Conservation (phyloP, 2,113 vertebrate species). For the Pseudolaguvia tuberculata region DNA sequence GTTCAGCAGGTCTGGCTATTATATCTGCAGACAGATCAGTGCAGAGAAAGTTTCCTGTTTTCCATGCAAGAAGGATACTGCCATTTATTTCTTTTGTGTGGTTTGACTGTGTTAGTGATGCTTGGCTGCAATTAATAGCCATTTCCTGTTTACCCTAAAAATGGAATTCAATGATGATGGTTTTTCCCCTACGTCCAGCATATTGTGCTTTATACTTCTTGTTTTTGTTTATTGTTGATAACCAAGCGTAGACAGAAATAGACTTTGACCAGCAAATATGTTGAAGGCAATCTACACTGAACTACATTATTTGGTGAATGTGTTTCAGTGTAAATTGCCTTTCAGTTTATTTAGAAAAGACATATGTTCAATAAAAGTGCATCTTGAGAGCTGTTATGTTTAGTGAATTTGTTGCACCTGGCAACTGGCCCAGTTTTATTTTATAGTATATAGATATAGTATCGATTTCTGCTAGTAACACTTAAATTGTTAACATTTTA, state of each 20-base stretch:
- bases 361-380: too few relatives aligned
- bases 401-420: too few relatives aligned
- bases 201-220: background rate
- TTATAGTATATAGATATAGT: too few relatives aligned
- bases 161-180: background rate
- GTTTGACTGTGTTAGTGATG: background rate
- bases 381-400: too few relatives aligned
- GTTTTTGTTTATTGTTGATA: background rate
- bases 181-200: background rate
- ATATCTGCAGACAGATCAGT: background rate
- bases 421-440: too few relatives aligned
- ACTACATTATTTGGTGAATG: too few relatives aligned
- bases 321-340: too few relatives aligned
- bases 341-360: too few relatives aligned
- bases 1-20: background rate
- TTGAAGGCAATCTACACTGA: too few relatives aligned
- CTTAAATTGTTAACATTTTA: too few relatives aligned
- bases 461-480: too few relatives aligned
- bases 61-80: background rate
- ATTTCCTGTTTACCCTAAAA: background rate
- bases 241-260: background rate
- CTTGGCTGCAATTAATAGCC: background rate
- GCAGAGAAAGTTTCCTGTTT: conserved; percentile 24
- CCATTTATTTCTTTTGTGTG: background rate
- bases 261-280: background rate